Base-by-base conservation (phyloP, 2,888 invertebrate genomes). In the Pachydiplax longipennis region DNA sequence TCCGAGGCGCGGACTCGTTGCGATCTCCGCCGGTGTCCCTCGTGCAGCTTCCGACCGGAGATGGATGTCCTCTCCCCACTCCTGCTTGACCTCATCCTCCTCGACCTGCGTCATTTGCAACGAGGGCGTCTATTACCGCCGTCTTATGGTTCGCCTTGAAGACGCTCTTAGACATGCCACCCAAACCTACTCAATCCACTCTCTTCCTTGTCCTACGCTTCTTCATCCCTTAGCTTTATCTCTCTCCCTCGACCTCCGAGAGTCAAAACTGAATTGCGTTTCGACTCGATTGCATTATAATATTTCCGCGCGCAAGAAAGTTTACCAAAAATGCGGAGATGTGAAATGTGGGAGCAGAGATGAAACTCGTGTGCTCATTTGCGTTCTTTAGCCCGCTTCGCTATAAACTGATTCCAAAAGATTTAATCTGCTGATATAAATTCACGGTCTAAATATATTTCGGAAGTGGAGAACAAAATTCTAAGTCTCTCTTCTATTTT, bases 31-130 rank as follows among this genome's bases (percentile, higher is more conserved):
- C 81, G 80, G 80, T 25, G n/a, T n/a, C 40, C 80, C 81, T 80
- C 40, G 40, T 37, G 37, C 3, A n/a, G 81, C 37, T 44, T 37
- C 40, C 81, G 81, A 37, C 40, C 81, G 81, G 81, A 44, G 22
- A 37, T 40, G 40, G 81, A 22, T 82, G 90, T 37, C 87, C 90
- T 81, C 90, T n/a, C 80, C 87, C 48, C 91, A 40, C 90, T 81
- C 25, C 61, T 44, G 48, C 82, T 48, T n/a, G 82, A 44, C 44
- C 37, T n/a, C 22, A 35, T 37, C n/a, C 25, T 25, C n/a, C 65
- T n/a, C 3, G 25, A 31, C 31, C 82, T 48, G 82, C 48, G 25
- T 31, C 82, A 25, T 44, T 82, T 25, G 44, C 10, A 82, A 48
- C 31, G 10, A 44, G 65, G 65, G 73, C 73, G 73, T 73, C 13